A percentile compares a stretch with the other conserved stretches of the same genome.
Evolutionary conservation across 2,797 vertebrate species (phyloP).

Genomic region (Sparidentex hasta): DNA sequence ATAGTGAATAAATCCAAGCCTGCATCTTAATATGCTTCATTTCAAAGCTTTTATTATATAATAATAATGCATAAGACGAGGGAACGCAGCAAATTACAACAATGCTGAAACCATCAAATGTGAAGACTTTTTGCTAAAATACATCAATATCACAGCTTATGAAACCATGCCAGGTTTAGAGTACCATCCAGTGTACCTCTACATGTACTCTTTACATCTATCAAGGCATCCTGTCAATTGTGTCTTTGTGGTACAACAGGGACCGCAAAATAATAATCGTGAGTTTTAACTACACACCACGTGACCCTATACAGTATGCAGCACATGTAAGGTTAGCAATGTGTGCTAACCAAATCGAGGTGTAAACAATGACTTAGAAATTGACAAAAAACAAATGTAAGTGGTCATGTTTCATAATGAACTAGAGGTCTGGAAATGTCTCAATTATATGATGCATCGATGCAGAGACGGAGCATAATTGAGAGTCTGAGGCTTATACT

Average conservation of each 20-base stretch:
- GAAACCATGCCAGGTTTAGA: not conserved
- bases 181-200: constrained; percentile 5
- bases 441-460: too few species aligned
- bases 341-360: not conserved
- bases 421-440: too few species aligned
- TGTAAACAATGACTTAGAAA: constrained; percentile 18
- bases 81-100: too few species aligned
- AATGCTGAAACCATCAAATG: not conserved
- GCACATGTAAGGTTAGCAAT: not conserved
- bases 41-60: too few species aligned
- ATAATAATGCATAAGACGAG: too few species aligned
- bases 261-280: constrained; percentile 21
- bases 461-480: too few species aligned
- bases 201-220: constrained; percentile 9
- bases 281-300: constrained; percentile 7
- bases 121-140: not conserved
- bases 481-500: too few species aligned
- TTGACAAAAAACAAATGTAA: not conserved
- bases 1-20: not conserved
- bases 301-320: not conserved
- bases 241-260: constrained; percentile 7
- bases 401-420: not conserved
- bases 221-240: constrained; percentile 8
- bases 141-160: not conserved
- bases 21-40: not conserved